Evolutionary conservation across 2,888 invertebrate species (phyloP).

Genomic region (Smittia sp.): DNA sequence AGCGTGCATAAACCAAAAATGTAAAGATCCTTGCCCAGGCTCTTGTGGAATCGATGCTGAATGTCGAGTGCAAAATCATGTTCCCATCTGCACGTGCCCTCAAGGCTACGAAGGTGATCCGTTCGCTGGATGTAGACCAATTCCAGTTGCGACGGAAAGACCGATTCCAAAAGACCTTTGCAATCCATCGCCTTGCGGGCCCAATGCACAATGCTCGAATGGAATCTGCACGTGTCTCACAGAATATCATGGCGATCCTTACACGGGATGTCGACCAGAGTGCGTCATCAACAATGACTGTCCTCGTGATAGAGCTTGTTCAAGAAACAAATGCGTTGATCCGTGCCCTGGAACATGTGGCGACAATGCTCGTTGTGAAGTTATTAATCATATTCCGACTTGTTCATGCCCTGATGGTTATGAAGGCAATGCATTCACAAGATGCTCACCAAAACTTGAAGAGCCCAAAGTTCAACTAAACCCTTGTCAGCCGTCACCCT

Average conservation of each 20-base stretch:
- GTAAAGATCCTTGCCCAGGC: conserved; percentile 78
- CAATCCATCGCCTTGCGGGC: conserved; percentile 73
- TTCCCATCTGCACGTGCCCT: conserved; percentile 76
- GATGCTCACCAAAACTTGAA: conserved; percentile 52
- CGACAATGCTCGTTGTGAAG: conserved; percentile 67
- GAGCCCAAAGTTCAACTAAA: conserved; percentile 45
- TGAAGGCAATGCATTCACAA: conserved; percentile 69
- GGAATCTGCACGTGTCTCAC: conserved; percentile 70
- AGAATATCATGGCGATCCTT: conserved; percentile 71
- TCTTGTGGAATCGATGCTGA: conserved; percentile 77
- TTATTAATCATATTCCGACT: conserved; percentile 71
- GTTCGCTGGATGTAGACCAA: conserved; percentile 67
- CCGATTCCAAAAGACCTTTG: conserved; percentile 58
- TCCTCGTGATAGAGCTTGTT: conserved; percentile 64
- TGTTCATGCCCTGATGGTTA: conserved; percentile 68
- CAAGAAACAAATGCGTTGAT: conserved; percentile 68
- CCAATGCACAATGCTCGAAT: conserved; percentile 67
- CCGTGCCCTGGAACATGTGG: conserved; percentile 76
- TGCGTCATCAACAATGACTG: conserved; percentile 73
- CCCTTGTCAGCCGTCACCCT: conserved; percentile 60
- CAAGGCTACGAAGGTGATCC: conserved; percentile 78
- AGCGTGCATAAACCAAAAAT: conserved; percentile 75
- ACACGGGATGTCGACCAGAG: conserved; percentile 66
- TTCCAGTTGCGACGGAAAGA: conserved; percentile 55
- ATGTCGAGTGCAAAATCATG: conserved; percentile 75